Evolutionary conservation across 2,797 vertebrate species (phyloP).

Genomic region (Gephyroberyx darwinii): DNA sequence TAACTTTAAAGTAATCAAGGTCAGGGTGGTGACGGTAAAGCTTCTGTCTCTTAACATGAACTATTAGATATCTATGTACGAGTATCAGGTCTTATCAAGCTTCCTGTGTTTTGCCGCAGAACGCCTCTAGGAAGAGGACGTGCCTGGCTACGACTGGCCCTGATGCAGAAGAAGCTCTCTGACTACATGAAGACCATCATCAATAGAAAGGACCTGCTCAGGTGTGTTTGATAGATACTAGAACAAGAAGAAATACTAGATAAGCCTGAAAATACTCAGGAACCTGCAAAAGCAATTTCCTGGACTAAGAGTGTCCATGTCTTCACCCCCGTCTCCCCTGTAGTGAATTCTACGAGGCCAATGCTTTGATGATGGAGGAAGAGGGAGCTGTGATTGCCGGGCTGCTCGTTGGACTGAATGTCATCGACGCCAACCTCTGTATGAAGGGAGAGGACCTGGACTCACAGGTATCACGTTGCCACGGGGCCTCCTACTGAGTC

Average conservation of each 20-base stretch:
- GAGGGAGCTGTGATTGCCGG: slow-evolving; percentile 98
- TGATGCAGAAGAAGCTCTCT: slow-evolving; percentile 99
- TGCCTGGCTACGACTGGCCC: slow-evolving; percentile 95
- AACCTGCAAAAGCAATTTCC: background rate
- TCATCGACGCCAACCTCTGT: slow-evolving; percentile 98
- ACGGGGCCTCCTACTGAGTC: no score
- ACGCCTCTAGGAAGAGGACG: slow-evolving; percentile 96
- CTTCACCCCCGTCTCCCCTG: background rate
- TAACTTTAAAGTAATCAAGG: no score
- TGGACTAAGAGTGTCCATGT: background rate
- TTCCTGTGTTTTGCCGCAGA: slow-evolving; percentile 69
- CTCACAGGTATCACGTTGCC: no score
- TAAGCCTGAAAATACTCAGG: background rate
- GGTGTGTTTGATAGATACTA: slow-evolving; percentile 74
- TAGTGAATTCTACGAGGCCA: slow-evolving; percentile 96
- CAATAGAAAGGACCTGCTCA: slow-evolving; percentile 97
- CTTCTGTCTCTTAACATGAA: no score
- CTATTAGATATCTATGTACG: no score
- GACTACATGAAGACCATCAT: slow-evolving; percentile 99
- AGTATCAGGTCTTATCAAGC: background rate
- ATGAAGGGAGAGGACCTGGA: slow-evolving; percentile 99
- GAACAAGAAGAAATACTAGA: background rate
- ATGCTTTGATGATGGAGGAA: slow-evolving; percentile 99
- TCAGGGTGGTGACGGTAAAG: no score
- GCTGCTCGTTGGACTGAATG: slow-evolving; percentile 94